A percentile compares a stretch with the other conserved stretches of the same genome.
Evolutionary conservation across 2,113 vertebrate genomes (phyloP).

Genomic region (Naja naja): DNA sequence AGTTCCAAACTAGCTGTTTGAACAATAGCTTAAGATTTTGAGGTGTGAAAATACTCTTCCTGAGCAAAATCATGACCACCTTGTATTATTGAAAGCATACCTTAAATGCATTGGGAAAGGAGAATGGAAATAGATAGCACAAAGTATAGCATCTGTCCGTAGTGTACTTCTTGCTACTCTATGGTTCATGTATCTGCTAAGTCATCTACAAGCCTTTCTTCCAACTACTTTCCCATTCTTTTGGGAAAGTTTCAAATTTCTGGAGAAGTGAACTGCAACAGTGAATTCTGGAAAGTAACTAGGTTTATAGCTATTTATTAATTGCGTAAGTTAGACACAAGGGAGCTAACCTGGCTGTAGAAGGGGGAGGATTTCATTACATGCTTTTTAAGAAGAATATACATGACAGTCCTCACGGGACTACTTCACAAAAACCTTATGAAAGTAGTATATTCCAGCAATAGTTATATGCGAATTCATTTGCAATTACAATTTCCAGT

Average conservation of each 20-base stretch:
- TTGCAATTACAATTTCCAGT: neutral
- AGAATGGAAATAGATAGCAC: neutral
- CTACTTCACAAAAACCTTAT: neutral
- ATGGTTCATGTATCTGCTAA: neutral
- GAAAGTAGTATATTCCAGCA: neutral
- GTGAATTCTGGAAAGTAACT: conserved; percentile 16
- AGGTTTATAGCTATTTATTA: conserved; percentile 20
- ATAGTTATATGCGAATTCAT: neutral
- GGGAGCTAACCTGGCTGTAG: conserved; percentile 1
- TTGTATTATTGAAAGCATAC: neutral
- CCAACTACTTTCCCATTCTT: neutral
- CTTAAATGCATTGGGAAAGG: neutral
- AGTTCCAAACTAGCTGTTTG: neutral
- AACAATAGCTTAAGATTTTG: neutral
- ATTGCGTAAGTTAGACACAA: conserved; percentile 19
- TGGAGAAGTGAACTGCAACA: neutral
- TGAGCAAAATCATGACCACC: neutral
- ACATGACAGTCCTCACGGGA: neutral
- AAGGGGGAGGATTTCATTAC: neutral
- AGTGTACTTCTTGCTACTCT: neutral
- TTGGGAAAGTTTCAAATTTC: neutral
- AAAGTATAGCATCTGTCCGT: neutral
- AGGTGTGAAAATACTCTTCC: neutral
- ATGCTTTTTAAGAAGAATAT: neutral
- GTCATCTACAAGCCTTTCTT: neutral